Evolutionary conservation across 2,113 vertebrate species (phyloP), one percentile per base, ranked within the genome.

Genomic region (Anguilla rostrata): DNA sequence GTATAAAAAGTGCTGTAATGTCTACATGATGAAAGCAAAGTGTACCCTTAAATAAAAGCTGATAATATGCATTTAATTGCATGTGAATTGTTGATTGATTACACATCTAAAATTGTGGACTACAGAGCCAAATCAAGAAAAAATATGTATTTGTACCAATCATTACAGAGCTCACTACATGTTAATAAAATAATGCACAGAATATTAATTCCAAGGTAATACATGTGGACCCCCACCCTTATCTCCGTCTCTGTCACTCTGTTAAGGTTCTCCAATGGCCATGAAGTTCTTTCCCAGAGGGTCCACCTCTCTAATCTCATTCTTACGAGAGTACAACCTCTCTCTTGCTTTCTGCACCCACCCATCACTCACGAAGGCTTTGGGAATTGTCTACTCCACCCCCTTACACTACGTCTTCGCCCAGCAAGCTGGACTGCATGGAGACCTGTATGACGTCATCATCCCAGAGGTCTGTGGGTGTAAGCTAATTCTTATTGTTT

Each of bases 311-410:
- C 92, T 94, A 0, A 71, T 93, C 57, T 94, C 95, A 0, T 98
- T 98, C 91, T 92, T 98, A 87, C 90, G 94, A 81, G 97, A 98
- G 91, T 98, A 97, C 9, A 97, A 96, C 46, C 91, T 98, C 34
- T 95, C 97, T 0, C 93, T 97, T 89, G 95, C 96, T 0, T 96
- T 98, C 88, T 97, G 97, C 0, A 92, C 95, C 0, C 97, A 98
- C 0, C 95, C 95, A 0, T 95, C 95, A 3, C 94, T 97, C 83
- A 95, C 97, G 81, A 93, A 91, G 2, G 96, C 97, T 0, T 93
- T 97, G 89, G 96, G 94, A 0, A 92, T 95, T 0, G 96, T 93
- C 78, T 97, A 97, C 88, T 94, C 94, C 89, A 97, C 95, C 0
- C 90, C 96, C 0, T 93, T 93, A 0, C 95, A 97, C 90, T 98